Conservation (phyloP, 2,888 invertebrate species). For the Drosophila meridiana region DNA sequence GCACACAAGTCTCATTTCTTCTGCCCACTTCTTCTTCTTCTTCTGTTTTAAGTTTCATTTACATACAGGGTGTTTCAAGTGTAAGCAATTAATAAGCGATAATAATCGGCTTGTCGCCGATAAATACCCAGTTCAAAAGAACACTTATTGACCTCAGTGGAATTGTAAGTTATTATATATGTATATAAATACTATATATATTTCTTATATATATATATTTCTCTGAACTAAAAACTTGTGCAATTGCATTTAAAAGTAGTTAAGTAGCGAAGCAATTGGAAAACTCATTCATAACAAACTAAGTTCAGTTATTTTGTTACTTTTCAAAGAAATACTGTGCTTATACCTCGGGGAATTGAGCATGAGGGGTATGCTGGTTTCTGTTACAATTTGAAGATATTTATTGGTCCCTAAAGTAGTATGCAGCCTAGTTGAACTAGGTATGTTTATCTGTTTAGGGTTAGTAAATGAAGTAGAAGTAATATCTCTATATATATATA, state of each 20-base stretch:
- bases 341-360: background rate
- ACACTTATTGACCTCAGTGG: background rate
- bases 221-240: conserved; percentile 3
- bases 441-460: too few species aligned
- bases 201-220: background rate
- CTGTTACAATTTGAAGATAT: background rate
- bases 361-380: background rate
- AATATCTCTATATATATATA: too few species aligned
- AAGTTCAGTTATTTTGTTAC: background rate
- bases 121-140: background rate
- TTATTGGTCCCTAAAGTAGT: too few species aligned
- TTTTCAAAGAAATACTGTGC: background rate
- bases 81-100: background rate
- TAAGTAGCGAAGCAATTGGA: conserved; percentile 6
- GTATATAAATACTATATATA: background rate
- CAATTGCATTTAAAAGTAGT: conserved; percentile 5
- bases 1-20: conserved; percentile 12
- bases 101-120: background rate
- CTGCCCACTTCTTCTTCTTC: background rate
- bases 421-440: too few species aligned
- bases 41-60: conserved; percentile 1
- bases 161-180: background rate
- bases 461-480: too few species aligned
- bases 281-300: conserved; percentile 4
- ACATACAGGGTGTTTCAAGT: conserved; percentile 36